Evolutionary conservation across 2,113 vertebrate species (phyloP), one percentile per base, ranked within the genome.

Genomic region (Chloropsis cyanopogon): DNA sequence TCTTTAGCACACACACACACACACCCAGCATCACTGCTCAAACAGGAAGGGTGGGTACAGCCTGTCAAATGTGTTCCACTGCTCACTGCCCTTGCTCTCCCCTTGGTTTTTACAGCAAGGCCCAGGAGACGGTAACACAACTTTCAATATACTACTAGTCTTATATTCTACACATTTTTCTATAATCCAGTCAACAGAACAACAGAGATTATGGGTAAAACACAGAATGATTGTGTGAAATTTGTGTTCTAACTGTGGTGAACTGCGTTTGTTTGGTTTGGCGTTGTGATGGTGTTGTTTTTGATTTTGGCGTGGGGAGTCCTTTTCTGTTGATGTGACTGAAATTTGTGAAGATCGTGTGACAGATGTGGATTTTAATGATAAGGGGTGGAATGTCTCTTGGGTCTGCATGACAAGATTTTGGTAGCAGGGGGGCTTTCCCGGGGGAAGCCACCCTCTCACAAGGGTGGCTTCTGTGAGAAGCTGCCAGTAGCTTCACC

Each of bases 11-110:
- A 37, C 47, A 46, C 69, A 52, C 50, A 56, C 49, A 81, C 69
- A 95, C 78, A 0, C 92, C 88, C 95, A 94, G 78, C 91, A 86
- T 54, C 94, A 54, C 50, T 31, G 70, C 92, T 93, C 26, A 64
- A 95, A 96, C 96, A 96, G 96, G 96, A 97, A 97, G 95, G 97
- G 95, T 92, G 96, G 96, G 88, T 92, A 41, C 91, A 61, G 46
- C 54, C 91, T 88, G 68, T 80, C 86, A 93, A 29, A 82, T 47
- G 65, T 20, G 66, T 52, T 92, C 29, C 35, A 65, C 83, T 37
- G 65, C 92, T 87, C 75, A 18, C 93, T 93, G 94, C 78, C 95
- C 92, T 86, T 84, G 93, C 68, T 85, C 84, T 96, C 93, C 91
- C 95, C 90, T 91, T 92, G 72, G 24, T 33, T 95, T 95, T 88